A percentile compares a stretch with the other conserved stretches of the same genome.
Evolutionary conservation across 2,888 invertebrate genomes (phyloP).

Genomic region (Apamea crenata): DNA sequence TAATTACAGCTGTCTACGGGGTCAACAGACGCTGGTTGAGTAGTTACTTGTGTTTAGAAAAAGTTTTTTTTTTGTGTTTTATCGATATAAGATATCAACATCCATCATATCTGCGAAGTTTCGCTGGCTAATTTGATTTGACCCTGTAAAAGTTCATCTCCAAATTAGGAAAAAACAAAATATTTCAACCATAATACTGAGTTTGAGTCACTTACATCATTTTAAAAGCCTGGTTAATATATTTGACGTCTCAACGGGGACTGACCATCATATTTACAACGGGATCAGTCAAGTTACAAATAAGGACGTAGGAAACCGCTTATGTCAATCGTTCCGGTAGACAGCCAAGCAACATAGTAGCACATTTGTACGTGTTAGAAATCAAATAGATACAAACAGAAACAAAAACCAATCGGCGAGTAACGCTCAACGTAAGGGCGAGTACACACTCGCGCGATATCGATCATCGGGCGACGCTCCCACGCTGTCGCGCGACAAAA

Average conservation of each 20-base stretch:
- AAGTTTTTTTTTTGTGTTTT: no score
- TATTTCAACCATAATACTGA: neutral
- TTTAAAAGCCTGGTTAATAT: neutral
- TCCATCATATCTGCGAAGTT: neutral
- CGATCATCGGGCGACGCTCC: constrained; percentile 77
- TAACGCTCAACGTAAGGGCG: constrained; percentile 61
- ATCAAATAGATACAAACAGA: constrained; percentile 34
- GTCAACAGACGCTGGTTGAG: no score
- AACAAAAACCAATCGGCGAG: constrained; percentile 38
- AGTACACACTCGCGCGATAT: constrained; percentile 68
- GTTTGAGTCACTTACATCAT: neutral
- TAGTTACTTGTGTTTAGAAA: no score
- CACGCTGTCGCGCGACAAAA: constrained; percentile 87
- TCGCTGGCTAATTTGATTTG: neutral
- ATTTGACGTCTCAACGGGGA: constrained; percentile 2
- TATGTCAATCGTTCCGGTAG: constrained; percentile 33
- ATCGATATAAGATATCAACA: no score
- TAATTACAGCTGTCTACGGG: no score
- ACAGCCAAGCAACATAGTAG: constrained; percentile 26
- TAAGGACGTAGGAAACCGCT: constrained; percentile 21
- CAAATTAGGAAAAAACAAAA: neutral
- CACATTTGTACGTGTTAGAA: constrained; percentile 42
- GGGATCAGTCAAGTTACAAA: constrained; percentile 4
- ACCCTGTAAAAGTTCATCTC: neutral
- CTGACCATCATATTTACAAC: constrained; percentile 19